phyloP scores from a whole-genome alignment of 2,113 vertebrate genomes.

The Phoenicopterus ruber region DNA sequence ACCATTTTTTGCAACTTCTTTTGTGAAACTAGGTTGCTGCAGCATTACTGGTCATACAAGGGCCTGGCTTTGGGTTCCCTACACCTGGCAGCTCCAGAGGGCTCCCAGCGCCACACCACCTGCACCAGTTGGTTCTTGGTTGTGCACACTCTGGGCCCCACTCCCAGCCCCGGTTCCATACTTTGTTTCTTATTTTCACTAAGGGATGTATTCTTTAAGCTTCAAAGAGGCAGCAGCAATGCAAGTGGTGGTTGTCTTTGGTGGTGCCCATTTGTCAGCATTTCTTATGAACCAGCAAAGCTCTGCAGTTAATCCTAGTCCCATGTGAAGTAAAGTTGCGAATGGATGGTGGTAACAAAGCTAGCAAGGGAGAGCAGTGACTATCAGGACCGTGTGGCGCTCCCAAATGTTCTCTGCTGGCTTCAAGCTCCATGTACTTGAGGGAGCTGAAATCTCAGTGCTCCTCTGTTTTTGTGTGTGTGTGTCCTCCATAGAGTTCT shows the following conservation, averaged over 20 bases:
- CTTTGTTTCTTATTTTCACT: not conserved
- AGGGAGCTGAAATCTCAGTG: not conserved
- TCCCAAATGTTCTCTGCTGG: not conserved
- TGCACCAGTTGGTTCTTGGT: not conserved
- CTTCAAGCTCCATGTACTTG: not conserved
- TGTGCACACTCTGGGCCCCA: accelerated
- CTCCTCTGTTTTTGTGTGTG: not conserved
- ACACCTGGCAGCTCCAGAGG: not conserved
- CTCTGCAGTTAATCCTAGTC: not conserved
- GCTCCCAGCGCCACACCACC: not conserved
- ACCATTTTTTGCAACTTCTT: not conserved
- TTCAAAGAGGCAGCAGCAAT: not conserved
- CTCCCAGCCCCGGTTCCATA: not conserved
- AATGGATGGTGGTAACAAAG: not conserved
- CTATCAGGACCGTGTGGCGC: not conserved
- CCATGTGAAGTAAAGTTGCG: not conserved
- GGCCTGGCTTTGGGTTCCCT: not conserved
- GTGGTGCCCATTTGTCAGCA: not conserved
- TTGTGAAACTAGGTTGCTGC: not conserved
- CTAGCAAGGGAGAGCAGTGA: not conserved
- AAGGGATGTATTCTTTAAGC: not conserved
- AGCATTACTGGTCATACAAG: not conserved
- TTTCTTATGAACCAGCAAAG: not conserved
- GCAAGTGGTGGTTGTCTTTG: not conserved
- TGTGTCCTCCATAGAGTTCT: not conserved